Percentiles rank a stretch among this genome's conserved stretches.
Conservation (phyloP, 2,888 invertebrate species). For the Drosophila rubida region DNA sequence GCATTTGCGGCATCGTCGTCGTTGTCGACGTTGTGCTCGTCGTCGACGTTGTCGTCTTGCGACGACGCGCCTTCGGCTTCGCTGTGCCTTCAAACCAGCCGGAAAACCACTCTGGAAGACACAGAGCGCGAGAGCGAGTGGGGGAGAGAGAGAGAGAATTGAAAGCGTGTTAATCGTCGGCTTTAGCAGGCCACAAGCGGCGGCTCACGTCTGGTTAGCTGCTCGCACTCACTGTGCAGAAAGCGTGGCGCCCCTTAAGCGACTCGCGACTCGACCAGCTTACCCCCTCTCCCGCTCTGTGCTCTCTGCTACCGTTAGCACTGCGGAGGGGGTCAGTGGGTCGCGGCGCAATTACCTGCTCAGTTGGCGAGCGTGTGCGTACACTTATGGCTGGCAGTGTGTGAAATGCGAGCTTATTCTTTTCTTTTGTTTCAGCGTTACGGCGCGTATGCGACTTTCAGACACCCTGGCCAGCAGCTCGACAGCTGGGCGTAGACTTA, state of each 20-base stretch:
- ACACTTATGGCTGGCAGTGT: neutral
- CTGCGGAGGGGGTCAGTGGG: conserved; percentile 40
- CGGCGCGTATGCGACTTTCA: too few relatives aligned
- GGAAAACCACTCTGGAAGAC: conserved; percentile 85
- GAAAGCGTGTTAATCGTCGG: conserved; percentile 15
- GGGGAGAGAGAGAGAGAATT: neutral
- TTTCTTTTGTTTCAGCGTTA: too few relatives aligned
- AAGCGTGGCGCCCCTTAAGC: conserved; percentile 36
- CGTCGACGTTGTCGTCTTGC: conserved; percentile 73
- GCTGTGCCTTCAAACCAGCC: conserved; percentile 85
- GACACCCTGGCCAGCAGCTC: neutral
- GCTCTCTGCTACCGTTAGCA: conserved; percentile 30
- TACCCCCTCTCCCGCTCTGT: neutral
- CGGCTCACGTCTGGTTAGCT: neutral
- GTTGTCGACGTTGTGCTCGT: conserved; percentile 71
- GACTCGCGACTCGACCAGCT: neutral
- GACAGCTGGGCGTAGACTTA: too few relatives aligned
- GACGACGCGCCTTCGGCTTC: conserved; percentile 67
- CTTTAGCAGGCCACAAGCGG: neutral
- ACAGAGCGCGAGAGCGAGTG: neutral
- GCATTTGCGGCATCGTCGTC: conserved; percentile 82
- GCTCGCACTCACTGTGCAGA: conserved; percentile 41
- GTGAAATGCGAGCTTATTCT: neutral
- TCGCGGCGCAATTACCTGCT: conserved; percentile 23
- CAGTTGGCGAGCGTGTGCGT: neutral